These are phyloP conservation scores for Eudasyphora cyanicolor DNA, from an alignment of 2,888 invertebrate genomes.

Conservation along the genomic window DNA sequence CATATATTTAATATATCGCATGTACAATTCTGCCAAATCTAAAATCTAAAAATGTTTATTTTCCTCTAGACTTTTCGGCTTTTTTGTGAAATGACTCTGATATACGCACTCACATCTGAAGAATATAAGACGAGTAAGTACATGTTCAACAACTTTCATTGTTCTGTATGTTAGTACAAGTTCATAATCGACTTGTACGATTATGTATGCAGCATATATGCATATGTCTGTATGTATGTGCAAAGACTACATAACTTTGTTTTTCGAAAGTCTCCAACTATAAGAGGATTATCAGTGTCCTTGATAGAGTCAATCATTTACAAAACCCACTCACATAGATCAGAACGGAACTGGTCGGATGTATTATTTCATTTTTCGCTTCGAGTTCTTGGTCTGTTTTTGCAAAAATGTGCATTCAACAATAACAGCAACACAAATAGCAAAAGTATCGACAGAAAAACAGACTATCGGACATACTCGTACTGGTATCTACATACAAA, in stretches of 20 bases:
- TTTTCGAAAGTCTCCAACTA: conserved; percentile 30
- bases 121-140: too few relatives aligned
- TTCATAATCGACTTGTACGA: too few relatives aligned
- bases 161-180: neutral
- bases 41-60: too few relatives aligned
- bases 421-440: neutral
- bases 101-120: too few relatives aligned
- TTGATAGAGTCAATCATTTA: conserved; percentile 42
- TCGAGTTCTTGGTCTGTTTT: neutral
- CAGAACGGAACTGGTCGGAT: neutral
- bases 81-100: too few relatives aligned
- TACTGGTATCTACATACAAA: too few relatives aligned
- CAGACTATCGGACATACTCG: too few relatives aligned
- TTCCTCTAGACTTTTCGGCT: too few relatives aligned
- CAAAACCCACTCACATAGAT: neutral
- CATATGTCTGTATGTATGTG: neutral
- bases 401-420: neutral
- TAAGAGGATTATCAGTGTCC: conserved; percentile 47
- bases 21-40: too few relatives aligned
- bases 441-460: neutral
- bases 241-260: neutral
- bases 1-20: too few relatives aligned
- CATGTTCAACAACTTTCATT: neutral
- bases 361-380: neutral
- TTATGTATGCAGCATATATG: too few relatives aligned